Percentiles rank a stretch among this genome's conserved stretches.
Conservation (phyloP, 2,113 vertebrate genomes). For the Catagonus wagneri region DNA sequence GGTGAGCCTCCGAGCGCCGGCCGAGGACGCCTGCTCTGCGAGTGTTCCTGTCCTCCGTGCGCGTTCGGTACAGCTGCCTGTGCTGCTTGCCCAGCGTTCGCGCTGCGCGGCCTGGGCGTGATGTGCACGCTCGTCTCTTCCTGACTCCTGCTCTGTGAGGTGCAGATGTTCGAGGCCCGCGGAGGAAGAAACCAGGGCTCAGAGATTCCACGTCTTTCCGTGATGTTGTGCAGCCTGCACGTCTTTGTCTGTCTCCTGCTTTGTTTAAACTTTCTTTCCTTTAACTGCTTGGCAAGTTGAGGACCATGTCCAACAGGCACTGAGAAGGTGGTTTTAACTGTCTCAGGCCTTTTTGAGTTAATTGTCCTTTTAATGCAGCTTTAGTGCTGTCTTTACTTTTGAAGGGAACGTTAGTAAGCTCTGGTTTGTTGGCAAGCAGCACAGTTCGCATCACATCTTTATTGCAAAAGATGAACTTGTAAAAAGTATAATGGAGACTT, state of each 20-base stretch:
- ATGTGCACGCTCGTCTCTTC: no score
- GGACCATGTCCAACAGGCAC: neutral
- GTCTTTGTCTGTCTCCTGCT: neutral
- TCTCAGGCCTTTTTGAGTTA: neutral
- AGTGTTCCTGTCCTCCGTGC: no score
- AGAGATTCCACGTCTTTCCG: neutral
- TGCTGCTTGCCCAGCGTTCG: rapidly evolving
- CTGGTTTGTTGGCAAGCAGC: neutral
- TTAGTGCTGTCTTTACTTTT: neutral
- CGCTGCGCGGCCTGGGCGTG: neutral
- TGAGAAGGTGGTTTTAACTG: neutral
- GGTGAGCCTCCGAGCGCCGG: no score
- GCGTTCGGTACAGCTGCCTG: rapidly evolving
- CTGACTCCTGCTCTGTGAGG: neutral
- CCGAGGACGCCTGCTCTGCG: rapidly evolving
- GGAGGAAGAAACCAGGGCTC: neutral
- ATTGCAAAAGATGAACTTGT: neutral
- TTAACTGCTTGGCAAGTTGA: no score
- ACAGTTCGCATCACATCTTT: neutral
- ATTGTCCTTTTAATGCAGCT: neutral
- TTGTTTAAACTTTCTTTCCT: neutral
- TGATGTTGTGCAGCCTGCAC: neutral
- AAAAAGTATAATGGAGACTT: neutral
- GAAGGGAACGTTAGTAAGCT: neutral
- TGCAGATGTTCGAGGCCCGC: neutral